phyloP scores from a whole-genome alignment of 2,888 invertebrate species.

The Plagodis pulveraria region DNA sequence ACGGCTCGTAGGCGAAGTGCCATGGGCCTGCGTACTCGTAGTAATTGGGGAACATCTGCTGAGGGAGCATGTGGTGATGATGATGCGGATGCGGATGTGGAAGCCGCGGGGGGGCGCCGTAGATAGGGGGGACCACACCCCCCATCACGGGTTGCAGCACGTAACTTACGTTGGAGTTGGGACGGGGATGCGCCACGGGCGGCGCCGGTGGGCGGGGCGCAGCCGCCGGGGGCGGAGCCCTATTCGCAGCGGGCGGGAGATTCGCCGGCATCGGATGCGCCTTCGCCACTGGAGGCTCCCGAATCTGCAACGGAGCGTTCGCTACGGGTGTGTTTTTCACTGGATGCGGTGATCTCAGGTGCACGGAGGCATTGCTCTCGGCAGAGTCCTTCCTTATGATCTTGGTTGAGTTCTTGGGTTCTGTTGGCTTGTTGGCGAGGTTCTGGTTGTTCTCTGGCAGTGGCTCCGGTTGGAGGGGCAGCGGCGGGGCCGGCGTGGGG shows the following conservation, averaged over 20 bases:
- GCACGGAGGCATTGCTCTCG: slow-evolving; percentile 12
- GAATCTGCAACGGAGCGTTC: slow-evolving; percentile 14
- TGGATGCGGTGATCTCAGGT: slow-evolving; percentile 28
- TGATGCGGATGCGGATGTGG: slow-evolving; percentile 53
- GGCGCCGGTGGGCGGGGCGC: slow-evolving; percentile 50
- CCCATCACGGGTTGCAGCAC: slow-evolving; percentile 71
- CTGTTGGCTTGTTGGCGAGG: slow-evolving; percentile 48
- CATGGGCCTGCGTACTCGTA: slow-evolving; percentile 76
- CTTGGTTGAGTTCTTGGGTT: slow-evolving; percentile 43
- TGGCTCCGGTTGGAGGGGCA: slow-evolving; percentile 28
- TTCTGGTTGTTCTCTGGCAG: slow-evolving; percentile 60
- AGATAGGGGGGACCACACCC: slow-evolving; percentile 58
- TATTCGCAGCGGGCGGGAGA: slow-evolving; percentile 49
- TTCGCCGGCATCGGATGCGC: slow-evolving; percentile 38
- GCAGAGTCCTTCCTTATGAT: slow-evolving; percentile 7
- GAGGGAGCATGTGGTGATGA: slow-evolving; percentile 27
- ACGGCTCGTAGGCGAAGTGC: slow-evolving; percentile 75
- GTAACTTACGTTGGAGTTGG: slow-evolving; percentile 78
- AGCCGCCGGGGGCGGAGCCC: slow-evolving; percentile 45
- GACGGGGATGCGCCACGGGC: slow-evolving; percentile 47
- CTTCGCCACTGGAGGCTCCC: slow-evolving; percentile 36
- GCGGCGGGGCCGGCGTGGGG: slow-evolving; percentile 1
- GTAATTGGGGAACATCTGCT: slow-evolving; percentile 65
- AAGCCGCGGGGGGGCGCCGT: slow-evolving; percentile 55
- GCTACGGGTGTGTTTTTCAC: slow-evolving; percentile 38